Percentiles rank a stretch among this genome's conserved stretches.
phyloP scores from a whole-genome alignment of 64 coral and sea anemone species.

The Stichodactyla helianthus region DNA sequence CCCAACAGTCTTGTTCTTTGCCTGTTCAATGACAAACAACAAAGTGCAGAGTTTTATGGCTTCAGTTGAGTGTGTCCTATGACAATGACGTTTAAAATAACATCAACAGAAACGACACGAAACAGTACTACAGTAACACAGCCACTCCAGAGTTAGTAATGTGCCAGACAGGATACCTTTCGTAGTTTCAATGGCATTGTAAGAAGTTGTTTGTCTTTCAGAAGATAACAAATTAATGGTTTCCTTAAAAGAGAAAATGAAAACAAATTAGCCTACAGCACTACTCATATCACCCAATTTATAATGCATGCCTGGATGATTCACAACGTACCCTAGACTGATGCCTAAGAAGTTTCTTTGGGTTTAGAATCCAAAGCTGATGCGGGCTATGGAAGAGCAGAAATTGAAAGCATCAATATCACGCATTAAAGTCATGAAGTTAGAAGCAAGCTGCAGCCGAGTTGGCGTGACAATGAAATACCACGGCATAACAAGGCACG shows the following conservation, averaged over 20 bases:
- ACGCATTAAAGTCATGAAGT: background rate
- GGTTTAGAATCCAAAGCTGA: conserved; percentile 93
- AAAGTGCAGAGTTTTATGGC: no score
- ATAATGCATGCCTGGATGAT: background rate
- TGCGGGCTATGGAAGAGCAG: conserved; percentile 38
- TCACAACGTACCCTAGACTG: background rate
- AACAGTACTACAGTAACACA: background rate
- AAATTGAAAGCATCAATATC: background rate
- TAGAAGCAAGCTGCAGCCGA: background rate
- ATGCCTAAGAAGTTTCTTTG: conserved; percentile 63
- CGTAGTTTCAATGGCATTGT: conserved; percentile 31
- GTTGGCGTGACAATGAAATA: no score
- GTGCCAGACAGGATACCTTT: conserved; percentile 4
- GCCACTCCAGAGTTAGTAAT: background rate
- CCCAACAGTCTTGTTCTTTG: conserved; percentile 63
- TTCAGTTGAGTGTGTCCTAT: no score
- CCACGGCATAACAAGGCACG: no score
- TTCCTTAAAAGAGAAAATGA: no score
- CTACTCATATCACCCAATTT: no score
- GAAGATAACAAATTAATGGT: background rate
- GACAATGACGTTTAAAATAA: no score
- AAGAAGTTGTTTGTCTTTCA: conserved; percentile 19
- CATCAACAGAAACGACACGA: no score
- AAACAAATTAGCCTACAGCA: no score
- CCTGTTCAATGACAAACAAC: background rate